These are phyloP conservation scores for western clawed frog (Xenopus tropicalis) DNA, from an alignment of 2,113 vertebrate genomes.

Conservation along the genomic window UCB_Xtro_10.0 CM004449.2:75218501-75219000, in stretches of 20 bases:
- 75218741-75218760: neutral
- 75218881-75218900: too few relatives aligned
- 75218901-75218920: too few relatives aligned
- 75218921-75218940: too few relatives aligned
- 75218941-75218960: too few relatives aligned
- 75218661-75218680: conserved; percentile 13
- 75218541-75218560: conserved; percentile 7
- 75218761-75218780: too few relatives aligned
- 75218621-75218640: neutral
- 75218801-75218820: too few relatives aligned
- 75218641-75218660: conserved; percentile 13
- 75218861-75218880: too few relatives aligned
- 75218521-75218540: conserved; percentile 19
- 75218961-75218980: too few relatives aligned
- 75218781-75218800: too few relatives aligned
- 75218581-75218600: neutral
- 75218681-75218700: conserved; percentile 13
- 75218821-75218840: too few relatives aligned
- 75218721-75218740: conserved; percentile 17
- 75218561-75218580: conserved; percentile 20
- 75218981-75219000: too few relatives aligned
- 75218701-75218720: conserved; percentile 12
- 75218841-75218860: too few relatives aligned
- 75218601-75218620: conserved; percentile 30
- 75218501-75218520: conserved; percentile 9